These are phyloP conservation scores for Psammodynastes pulverulentus DNA, from an alignment of 2,113 vertebrate species.

Conservation along the genomic window DNA sequence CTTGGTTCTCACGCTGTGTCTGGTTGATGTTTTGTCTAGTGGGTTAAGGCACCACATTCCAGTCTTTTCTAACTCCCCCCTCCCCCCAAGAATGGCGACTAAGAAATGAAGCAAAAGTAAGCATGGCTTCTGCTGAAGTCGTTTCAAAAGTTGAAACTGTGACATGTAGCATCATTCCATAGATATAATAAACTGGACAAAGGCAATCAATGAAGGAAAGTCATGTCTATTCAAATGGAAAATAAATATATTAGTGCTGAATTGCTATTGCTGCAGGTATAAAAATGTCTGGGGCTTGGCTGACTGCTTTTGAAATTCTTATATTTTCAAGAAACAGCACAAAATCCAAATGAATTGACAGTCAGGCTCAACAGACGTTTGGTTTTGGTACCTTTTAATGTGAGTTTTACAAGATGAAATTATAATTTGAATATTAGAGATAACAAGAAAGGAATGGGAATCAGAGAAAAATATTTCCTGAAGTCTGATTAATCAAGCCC, in stretches of 20 bases:
- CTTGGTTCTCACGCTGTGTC: too few species aligned
- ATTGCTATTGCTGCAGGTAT: slow-evolving; percentile 39
- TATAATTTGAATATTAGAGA: neutral
- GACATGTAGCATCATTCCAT: neutral
- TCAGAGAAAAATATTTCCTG: neutral
- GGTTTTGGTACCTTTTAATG: slow-evolving; percentile 24
- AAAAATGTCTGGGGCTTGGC: slow-evolving; percentile 33
- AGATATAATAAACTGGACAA: slow-evolving; percentile 1
- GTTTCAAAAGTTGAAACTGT: too few species aligned
- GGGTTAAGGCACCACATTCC: too few species aligned
- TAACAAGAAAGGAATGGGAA: slow-evolving; percentile 6
- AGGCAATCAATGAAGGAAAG: neutral
- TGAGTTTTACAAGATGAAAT: slow-evolving; percentile 19
- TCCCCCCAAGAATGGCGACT: too few species aligned
- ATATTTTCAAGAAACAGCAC: slow-evolving; percentile 19
- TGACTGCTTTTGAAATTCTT: slow-evolving; percentile 47
- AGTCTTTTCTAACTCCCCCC: too few species aligned
- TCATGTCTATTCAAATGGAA: neutral
- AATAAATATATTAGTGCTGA: slow-evolving; percentile 37
- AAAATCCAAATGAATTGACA: slow-evolving; percentile 21
- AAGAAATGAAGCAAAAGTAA: too few species aligned
- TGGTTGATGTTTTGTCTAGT: too few species aligned
- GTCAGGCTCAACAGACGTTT: slow-evolving; percentile 12
- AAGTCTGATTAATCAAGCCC: neutral
- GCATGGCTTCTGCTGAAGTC: too few species aligned